Evolutionary conservation across 2,113 vertebrate species (phyloP).

Genomic region (Myotis lucifugus): DNA sequence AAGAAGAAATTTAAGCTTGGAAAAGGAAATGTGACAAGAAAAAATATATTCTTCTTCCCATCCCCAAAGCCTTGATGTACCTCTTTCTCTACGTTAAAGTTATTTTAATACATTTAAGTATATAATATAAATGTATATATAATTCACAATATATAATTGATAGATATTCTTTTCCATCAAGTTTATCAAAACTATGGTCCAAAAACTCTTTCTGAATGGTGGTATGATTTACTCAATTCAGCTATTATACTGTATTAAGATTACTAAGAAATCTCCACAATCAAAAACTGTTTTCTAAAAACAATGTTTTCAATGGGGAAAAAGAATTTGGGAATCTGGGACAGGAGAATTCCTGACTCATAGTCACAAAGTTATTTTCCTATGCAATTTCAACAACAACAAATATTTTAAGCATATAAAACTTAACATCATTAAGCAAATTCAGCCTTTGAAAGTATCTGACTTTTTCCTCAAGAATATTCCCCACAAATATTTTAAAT

Average conservation of each 20-base stretch:
- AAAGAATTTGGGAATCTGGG: not conserved
- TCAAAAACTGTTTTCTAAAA: not conserved
- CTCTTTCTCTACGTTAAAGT: not conserved
- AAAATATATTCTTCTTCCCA: not conserved
- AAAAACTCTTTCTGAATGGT: not conserved
- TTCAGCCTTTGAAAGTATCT: not conserved
- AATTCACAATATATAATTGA: not conserved
- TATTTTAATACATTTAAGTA: not conserved
- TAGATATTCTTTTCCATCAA: not conserved
- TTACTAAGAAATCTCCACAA: not conserved
- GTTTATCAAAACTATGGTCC: not conserved
- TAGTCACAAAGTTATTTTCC: not conserved
- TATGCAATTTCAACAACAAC: not conserved
- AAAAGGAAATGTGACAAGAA: slow-evolving; percentile 8
- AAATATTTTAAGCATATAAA: not conserved
- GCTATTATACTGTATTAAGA: not conserved
- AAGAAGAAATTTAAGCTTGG: not conserved
- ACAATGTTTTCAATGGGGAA: not conserved
- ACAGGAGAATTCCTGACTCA: not conserved
- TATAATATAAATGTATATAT: not conserved
- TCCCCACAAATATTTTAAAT: not conserved
- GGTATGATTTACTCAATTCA: not conserved
- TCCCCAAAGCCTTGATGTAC: not conserved
- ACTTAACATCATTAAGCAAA: not conserved
- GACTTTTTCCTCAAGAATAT: not conserved